These are phyloP conservation scores for Nothoprocta pentlandii DNA, from an alignment of 2,113 vertebrate species.

Conservation along the genomic window DNA sequence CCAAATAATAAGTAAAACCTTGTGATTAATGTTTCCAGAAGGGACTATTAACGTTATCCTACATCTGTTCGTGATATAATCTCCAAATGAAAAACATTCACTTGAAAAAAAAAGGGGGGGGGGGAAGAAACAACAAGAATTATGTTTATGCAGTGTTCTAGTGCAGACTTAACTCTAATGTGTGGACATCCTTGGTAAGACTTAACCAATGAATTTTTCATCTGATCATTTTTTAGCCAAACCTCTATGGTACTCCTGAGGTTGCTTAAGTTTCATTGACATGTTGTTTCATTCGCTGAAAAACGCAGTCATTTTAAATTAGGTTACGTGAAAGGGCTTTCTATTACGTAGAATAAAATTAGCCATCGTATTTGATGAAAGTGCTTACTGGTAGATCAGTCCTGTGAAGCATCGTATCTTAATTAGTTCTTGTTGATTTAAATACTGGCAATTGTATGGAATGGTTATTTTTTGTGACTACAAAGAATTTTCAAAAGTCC, in stretches of 20 bases:
- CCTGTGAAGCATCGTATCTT: neutral
- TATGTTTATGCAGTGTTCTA: slow-evolving; percentile 73
- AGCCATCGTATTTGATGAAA: slow-evolving; percentile 48
- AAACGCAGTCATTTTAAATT: slow-evolving; percentile 64
- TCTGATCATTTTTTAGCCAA: slow-evolving; percentile 78
- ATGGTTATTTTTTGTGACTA: slow-evolving; percentile 29
- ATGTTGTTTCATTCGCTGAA: slow-evolving; percentile 75
- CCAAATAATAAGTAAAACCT: slow-evolving; percentile 80
- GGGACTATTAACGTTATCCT: slow-evolving; percentile 81
- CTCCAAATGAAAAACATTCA: slow-evolving; percentile 82
- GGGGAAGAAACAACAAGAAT: slow-evolving; percentile 13
- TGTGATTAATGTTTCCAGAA: slow-evolving; percentile 85
- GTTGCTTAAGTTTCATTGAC: slow-evolving; percentile 78
- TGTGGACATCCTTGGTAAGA: slow-evolving; percentile 77
- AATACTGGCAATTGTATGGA: slow-evolving; percentile 18
- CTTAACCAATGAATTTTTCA: slow-evolving; percentile 76
- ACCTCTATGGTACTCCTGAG: slow-evolving; percentile 74
- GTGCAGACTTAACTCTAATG: slow-evolving; percentile 68
- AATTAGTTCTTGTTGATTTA: slow-evolving; percentile 56
- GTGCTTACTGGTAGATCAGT: slow-evolving; percentile 15
- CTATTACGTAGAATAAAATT: slow-evolving; percentile 54
- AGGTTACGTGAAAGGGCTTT: slow-evolving; percentile 34
- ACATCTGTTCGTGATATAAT: slow-evolving; percentile 86
- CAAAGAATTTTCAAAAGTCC: slow-evolving; percentile 15
- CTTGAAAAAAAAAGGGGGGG: neutral